These are phyloP conservation scores for Podotricha telesiphe DNA, from an alignment of 2,888 invertebrate genomes.

Conservation along the genomic window DNA sequence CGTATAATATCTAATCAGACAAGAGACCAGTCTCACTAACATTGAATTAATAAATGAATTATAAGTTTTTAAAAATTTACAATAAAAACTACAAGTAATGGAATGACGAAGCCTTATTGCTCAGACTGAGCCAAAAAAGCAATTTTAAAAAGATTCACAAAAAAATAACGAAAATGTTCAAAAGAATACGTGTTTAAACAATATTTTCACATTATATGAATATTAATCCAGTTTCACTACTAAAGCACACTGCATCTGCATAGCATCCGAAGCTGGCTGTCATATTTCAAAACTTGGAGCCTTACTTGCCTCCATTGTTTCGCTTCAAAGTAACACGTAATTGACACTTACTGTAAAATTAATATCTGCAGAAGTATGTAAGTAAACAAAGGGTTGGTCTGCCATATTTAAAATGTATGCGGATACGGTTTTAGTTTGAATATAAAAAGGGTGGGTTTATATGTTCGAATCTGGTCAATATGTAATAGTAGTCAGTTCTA, in stretches of 20 bases:
- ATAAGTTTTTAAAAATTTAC: no score
- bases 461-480: slow-evolving; percentile 16
- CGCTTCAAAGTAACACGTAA: slow-evolving; percentile 46
- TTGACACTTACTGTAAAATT: slow-evolving; percentile 40
- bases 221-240: slow-evolving; percentile 23
- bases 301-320: slow-evolving; percentile 40
- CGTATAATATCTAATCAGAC: no score
- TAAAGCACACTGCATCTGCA: slow-evolving; percentile 24
- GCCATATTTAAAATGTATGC: slow-evolving; percentile 31
- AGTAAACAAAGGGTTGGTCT: slow-evolving; percentile 39
- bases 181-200: neutral
- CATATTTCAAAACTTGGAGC: slow-evolving; percentile 32
- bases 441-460: slow-evolving; percentile 20
- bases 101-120: no score
- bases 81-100: no score
- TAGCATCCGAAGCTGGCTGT: slow-evolving; percentile 23
- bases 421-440: slow-evolving; percentile 21
- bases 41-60: no score
- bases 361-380: slow-evolving; percentile 43
- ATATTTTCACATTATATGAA: neutral
- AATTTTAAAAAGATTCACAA: neutral
- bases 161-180: neutral
- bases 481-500: neutral
- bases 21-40: no score
- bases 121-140: no score